These are phyloP conservation scores for Nyctibius bracteatus DNA, from an alignment of 2,113 vertebrate genomes.

Conservation along the genomic window DNA sequence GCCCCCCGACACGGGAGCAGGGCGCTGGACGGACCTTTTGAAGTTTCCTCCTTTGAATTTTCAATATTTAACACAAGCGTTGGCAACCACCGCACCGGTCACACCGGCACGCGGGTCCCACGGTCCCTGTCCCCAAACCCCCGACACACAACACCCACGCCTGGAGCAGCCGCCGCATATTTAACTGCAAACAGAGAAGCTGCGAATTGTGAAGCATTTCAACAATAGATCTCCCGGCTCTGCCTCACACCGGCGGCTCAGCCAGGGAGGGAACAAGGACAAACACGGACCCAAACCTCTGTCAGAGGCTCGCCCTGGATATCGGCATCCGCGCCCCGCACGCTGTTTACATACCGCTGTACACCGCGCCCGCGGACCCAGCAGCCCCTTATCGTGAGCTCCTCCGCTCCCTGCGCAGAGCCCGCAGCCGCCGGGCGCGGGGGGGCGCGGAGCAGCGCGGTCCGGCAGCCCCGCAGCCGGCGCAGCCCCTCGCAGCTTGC, in stretches of 20 bases:
- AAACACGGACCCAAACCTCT: too few relatives aligned
- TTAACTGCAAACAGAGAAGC: neutral
- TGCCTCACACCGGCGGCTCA: neutral
- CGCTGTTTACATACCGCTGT: too few relatives aligned
- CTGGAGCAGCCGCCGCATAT: neutral
- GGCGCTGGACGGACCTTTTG: neutral
- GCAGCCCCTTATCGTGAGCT: too few relatives aligned
- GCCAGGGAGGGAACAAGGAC: neutral
- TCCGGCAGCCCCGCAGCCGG: too few relatives aligned
- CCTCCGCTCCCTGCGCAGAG: too few relatives aligned
- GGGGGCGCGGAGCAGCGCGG: too few relatives aligned
- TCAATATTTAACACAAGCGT: fast-evolving
- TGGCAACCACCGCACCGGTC: neutral
- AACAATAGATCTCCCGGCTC: neutral
- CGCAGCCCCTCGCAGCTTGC: too few relatives aligned
- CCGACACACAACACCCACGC: neutral
- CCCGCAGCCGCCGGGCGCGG: too few relatives aligned
- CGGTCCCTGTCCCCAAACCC: neutral
- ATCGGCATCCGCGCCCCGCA: too few relatives aligned
- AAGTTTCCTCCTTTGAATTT: neutral
- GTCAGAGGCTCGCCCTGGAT: too few relatives aligned
- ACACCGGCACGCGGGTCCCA: neutral
- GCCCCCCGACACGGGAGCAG: neutral
- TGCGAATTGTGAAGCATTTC: neutral
- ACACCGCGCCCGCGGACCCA: too few relatives aligned